A percentile compares a stretch with the other conserved stretches of the same genome.
Evolutionary conservation across 2,113 vertebrate genomes (phyloP).

Genomic region (Ancistrus triradiatus): DNA sequence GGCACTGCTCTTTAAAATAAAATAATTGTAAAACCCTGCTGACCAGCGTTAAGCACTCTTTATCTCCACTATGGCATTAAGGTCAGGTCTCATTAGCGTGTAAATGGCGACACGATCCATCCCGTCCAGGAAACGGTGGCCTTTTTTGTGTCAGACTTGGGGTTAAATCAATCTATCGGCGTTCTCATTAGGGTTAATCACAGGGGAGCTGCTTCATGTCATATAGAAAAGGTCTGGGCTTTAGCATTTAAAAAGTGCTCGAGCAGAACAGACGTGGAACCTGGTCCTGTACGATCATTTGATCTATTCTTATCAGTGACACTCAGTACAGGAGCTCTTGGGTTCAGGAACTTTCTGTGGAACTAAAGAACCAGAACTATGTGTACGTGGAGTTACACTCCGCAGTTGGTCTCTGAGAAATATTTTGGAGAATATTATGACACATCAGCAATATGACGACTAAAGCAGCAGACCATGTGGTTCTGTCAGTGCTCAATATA

Average conservation of each 20-base stretch:
- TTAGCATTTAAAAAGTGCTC: constrained; percentile 32
- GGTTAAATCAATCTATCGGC: constrained; percentile 70
- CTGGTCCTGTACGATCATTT: background rate
- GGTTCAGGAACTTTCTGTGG: too few relatives aligned
- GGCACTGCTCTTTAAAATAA: background rate
- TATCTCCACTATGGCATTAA: constrained; percentile 23
- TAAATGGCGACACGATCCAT: constrained; percentile 10
- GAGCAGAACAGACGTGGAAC: constrained; percentile 22
- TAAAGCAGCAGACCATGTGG: too few relatives aligned
- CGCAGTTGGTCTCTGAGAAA: too few relatives aligned
- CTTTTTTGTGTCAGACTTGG: constrained; percentile 58
- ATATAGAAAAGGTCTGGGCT: constrained; percentile 52
- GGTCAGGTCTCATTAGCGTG: constrained; percentile 8
- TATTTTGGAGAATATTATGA: too few relatives aligned
- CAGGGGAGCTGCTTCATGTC: constrained; percentile 69
- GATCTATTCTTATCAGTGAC: constrained; percentile 16
- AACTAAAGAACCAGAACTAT: too few relatives aligned
- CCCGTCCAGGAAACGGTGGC: constrained; percentile 17
- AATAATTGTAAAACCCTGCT: background rate
- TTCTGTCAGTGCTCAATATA: too few relatives aligned
- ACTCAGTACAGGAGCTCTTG: too few relatives aligned
- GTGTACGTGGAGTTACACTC: too few relatives aligned
- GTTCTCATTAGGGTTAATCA: constrained; percentile 70
- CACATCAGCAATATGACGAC: too few relatives aligned
- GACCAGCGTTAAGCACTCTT: background rate